Base-by-base conservation (phyloP, 2,888 invertebrate genomes). In the Chrysina gloriosa region DNA sequence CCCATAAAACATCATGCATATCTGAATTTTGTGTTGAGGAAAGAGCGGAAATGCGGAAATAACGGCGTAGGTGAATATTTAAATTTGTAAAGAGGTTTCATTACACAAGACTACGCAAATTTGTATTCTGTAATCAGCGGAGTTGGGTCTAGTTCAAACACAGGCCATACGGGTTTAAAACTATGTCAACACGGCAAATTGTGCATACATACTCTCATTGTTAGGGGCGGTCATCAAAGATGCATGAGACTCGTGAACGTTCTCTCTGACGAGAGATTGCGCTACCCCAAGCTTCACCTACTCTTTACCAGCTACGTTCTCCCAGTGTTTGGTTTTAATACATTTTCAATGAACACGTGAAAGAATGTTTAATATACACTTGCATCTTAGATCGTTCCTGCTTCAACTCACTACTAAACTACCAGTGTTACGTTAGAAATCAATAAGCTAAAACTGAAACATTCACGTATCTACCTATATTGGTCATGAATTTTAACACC, bases 141-240 rank as follows among this genome's bases (percentile, higher is more conserved):
- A 65, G 68, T 65, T 50, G 65, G 65, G 65, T 58, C 65, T 61
- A 65, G 69, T 69, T 65, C 69, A 69, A 69, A 69, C 69, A 69
- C 47, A 64, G 69, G 69, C 69, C 67, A 70, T 63, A 70, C 75
- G 74, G 74, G 77, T 80, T 81, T 81, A 81, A 83, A 83, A 83
- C 82, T 83, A 80, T 82, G 82, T 83, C 83, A 83, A 83, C 83
- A 83, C 76, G 79, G 82, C 80, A 83, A 82, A 83, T 83, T 83
- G 83, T 83, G 82, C 83, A 82, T 82, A 81, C 79, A 61, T 61
- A 78, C 77, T 80, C 77, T 80, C 81, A 82, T 82, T 83, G 83
- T 83, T 80, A 75, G 77, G 78, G 76, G 75, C 34, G 75, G 76
- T 76, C 79, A 82, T 83, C 80, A 83, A 83, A 81, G 79, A 82